phyloP scores from a whole-genome alignment of 1,140 invertebrate species.

The Drosophila nigromelanica region DNA sequence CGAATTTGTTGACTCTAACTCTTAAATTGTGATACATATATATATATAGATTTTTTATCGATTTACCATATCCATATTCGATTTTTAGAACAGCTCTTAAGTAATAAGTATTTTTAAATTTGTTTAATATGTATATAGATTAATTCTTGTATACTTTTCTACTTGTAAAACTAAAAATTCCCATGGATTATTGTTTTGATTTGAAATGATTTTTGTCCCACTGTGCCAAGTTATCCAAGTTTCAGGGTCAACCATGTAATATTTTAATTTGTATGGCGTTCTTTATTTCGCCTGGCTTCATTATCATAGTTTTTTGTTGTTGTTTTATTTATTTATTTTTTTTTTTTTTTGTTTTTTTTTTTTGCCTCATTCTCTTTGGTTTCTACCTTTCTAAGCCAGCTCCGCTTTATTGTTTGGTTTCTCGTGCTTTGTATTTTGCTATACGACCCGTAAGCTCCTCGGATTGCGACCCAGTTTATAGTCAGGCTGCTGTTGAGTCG shows the following conservation, averaged over 20 bases:
- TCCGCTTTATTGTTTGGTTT: constrained; percentile 36
- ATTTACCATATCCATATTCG: too few relatives aligned
- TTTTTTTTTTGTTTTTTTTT: constrained; percentile 5
- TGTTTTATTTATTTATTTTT: too few relatives aligned
- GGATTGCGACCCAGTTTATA: constrained; percentile 36
- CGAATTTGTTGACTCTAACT: too few relatives aligned
- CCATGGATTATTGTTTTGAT: too few relatives aligned
- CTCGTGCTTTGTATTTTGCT: constrained; percentile 42
- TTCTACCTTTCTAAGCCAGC: constrained; percentile 45
- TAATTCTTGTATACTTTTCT: too few relatives aligned
- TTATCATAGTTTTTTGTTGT: too few relatives aligned
- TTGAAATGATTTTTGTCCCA: constrained; percentile 20
- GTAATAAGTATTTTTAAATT: too few relatives aligned
- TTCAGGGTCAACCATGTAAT: constrained; percentile 77
- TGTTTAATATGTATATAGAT: too few relatives aligned
- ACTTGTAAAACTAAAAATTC: too few relatives aligned
- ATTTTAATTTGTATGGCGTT: constrained; percentile 72
- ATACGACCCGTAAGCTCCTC: constrained; percentile 46
- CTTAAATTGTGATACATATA: too few relatives aligned
- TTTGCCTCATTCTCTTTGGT: constrained; percentile 12
- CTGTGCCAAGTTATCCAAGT: constrained; percentile 42
- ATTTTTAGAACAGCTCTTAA: too few relatives aligned
- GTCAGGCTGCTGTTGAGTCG: background rate
- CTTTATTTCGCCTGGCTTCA: constrained; percentile 58
- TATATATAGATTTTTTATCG: too few relatives aligned